A percentile compares a stretch with the other conserved stretches of the same genome.
Evolutionary conservation across 1,140 invertebrate genomes (phyloP).

Genomic region (Microplitis mediator): DNA sequence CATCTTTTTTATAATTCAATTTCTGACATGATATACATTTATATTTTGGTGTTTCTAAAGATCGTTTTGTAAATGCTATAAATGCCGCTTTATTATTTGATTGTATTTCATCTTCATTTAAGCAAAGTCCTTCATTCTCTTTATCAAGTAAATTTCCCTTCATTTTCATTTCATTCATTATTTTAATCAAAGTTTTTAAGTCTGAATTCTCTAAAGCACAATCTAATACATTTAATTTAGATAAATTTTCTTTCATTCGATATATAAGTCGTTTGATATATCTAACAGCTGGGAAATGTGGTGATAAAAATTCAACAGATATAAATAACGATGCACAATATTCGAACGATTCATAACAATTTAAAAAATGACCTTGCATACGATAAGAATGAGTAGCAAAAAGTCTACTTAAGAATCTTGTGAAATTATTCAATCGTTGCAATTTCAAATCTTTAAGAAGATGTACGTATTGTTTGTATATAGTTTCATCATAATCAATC

Average conservation of each 20-base stretch:
- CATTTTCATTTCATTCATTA: neutral
- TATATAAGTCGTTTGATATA: too few relatives aligned
- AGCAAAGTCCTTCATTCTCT: neutral
- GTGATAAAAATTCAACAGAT: conserved; percentile 3
- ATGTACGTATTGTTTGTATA: neutral
- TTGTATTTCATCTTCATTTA: conserved; percentile 7
- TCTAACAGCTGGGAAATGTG: conserved; percentile 12
- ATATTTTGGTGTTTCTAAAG: neutral
- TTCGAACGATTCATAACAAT: neutral
- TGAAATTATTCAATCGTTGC: neutral
- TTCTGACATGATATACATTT: conserved; percentile 15
- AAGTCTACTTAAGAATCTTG: neutral
- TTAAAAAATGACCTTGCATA: neutral
- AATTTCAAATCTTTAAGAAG: neutral
- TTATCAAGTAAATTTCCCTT: neutral
- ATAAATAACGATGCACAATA: neutral
- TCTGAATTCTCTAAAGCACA: neutral
- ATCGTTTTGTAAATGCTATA: neutral
- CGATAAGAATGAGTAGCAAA: neutral
- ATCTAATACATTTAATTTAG: neutral
- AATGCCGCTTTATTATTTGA: neutral
- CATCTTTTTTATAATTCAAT: conserved; percentile 5
- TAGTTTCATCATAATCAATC: too few relatives aligned
- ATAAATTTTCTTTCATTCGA: too few relatives aligned
- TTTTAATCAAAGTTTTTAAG: neutral